These are phyloP conservation scores for Zapornia atra DNA, from an alignment of 2,113 vertebrate species.

Conservation along the genomic window DNA sequence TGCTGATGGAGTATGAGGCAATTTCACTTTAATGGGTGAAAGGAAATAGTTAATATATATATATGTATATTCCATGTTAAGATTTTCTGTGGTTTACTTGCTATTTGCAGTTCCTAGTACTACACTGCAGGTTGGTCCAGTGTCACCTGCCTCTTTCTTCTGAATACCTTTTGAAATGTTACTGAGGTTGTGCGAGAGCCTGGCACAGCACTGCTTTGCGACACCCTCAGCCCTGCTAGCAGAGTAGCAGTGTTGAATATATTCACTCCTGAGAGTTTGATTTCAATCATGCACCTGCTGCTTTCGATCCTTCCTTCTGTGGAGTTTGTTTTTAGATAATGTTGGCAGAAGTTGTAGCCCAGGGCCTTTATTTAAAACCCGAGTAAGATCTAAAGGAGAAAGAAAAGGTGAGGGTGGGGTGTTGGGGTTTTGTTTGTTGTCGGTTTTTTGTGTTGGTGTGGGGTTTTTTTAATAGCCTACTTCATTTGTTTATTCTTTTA, in stretches of 20 bases:
- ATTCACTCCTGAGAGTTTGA: constrained; percentile 55
- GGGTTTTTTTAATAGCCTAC: neutral
- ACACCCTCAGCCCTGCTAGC: neutral
- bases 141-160: neutral
- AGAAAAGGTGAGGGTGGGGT: constrained; percentile 4
- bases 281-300: constrained; percentile 74
- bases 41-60: neutral
- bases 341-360: constrained; percentile 59
- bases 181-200: neutral
- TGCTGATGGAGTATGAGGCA: neutral
- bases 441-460: too few species aligned
- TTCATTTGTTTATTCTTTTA: constrained; percentile 52
- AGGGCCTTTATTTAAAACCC: constrained; percentile 46
- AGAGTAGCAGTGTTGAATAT: neutral
- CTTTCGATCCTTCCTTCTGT: constrained; percentile 69
- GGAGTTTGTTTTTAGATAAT: constrained; percentile 57
- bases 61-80: neutral
- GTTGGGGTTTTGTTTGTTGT: neutral
- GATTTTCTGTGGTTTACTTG: neutral
- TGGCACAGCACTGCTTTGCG: neutral
- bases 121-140: neutral
- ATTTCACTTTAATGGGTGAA: neutral
- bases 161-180: neutral
- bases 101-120: neutral
- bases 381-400: neutral